Conservation (phyloP, 2,113 vertebrate species). For the Ophiodon elongatus region DNA sequence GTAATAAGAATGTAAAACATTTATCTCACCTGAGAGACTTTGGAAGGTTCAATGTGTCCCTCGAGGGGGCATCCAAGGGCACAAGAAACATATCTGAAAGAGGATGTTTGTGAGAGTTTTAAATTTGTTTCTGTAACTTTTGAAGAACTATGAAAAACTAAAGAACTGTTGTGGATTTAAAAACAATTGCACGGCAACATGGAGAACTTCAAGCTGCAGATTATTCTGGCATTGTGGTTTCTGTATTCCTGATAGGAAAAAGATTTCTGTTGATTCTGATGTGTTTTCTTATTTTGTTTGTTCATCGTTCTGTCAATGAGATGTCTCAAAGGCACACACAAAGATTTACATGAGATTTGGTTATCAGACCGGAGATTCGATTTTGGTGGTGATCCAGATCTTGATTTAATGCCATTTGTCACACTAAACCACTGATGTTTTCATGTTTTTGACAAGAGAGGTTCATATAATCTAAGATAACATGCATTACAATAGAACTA, state of each 20-base stretch:
- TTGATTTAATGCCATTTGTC: background rate
- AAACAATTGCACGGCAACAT: background rate
- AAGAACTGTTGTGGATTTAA: background rate
- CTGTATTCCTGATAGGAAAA: background rate
- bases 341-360: slow-evolving; percentile 8
- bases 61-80: slow-evolving; percentile 93
- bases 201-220: background rate
- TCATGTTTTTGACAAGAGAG: background rate
- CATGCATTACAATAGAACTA: slow-evolving; percentile 24
- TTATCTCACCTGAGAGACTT: slow-evolving; percentile 91
- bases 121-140: background rate
- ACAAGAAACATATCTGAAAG: slow-evolving; percentile 93
- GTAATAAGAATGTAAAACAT: background rate
- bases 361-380: background rate
- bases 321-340: background rate
- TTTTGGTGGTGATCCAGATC: background rate
- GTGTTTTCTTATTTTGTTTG: background rate
- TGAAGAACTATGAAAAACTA: background rate
- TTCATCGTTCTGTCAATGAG: background rate
- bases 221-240: background rate
- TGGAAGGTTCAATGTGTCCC: slow-evolving; percentile 86
- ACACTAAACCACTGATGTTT: background rate
- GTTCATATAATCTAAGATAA: slow-evolving; percentile 27
- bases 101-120: background rate
- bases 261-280: background rate